Evolutionary conservation across 2,113 vertebrate genomes (phyloP), one percentile per base, ranked within the genome.

Genomic region (Labeo catla): DNA sequence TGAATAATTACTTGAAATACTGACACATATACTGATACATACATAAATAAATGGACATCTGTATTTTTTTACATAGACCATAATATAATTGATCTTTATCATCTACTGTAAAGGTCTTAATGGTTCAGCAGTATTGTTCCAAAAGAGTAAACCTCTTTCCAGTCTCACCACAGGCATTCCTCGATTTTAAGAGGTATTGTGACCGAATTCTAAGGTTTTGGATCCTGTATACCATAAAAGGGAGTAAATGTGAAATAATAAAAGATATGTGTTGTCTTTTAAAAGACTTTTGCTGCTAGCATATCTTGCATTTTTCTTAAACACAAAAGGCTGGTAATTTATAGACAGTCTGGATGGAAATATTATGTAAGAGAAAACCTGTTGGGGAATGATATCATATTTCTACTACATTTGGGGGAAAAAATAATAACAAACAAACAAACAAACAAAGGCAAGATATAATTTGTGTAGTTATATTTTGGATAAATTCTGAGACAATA

Each of bases 221-320:
- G 57, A 83, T 21, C 61, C 54, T 34, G 23, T 54, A 66, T 83
- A 79, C 73, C 50, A 86, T 45, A 81, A 86, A 86, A 86, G 70
- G 54, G 74, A 74, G 8, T 65, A 84, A 84, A 88, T 88, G 81
- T 23, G 28, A 65, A 28, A 6, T 23, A 65, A 9, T 65, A 28
- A 65, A 65, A 1, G n/a, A 1, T 63, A 12, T 11, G 4, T 65
- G 23, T 28, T 65, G 4, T 28, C 61, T 5, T 86, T 83, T 76
- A 15, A 66, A 76, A 86, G 79, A 50, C 57, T 3, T 72, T 47
- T 52, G 84, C 84, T 63, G 23, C 15, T 45, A 86, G 74, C 72
- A 47, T 39, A 43, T 85, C 59, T 86, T 61, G 49, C 4, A 63
- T 28, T 43, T 59, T 49, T 43, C 8, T 45, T 16, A 45, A 72